These are phyloP conservation scores for Orbicella faveolata DNA, from an alignment of 64 coral and sea anemone genomes.

Conservation along the genomic window DNA sequence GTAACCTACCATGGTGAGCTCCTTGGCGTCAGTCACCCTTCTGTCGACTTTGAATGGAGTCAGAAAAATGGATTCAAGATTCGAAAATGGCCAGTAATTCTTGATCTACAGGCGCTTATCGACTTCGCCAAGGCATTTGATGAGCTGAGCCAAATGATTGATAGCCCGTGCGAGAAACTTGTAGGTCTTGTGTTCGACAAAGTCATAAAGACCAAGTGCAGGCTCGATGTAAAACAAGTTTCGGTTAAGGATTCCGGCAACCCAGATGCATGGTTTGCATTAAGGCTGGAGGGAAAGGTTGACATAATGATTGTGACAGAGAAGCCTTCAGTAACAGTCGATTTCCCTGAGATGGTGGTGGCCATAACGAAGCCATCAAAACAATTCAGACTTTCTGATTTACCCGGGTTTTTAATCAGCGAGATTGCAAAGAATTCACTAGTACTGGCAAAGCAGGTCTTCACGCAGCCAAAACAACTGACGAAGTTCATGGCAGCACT, in stretches of 20 bases:
- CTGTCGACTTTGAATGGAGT: conserved; percentile 27
- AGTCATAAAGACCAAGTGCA: conserved; percentile 24
- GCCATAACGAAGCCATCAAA: neutral
- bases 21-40: neutral
- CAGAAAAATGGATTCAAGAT: conserved; percentile 14
- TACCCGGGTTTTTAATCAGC: neutral
- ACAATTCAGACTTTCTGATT: conserved; percentile 3
- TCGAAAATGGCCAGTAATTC: neutral
- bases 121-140: conserved; percentile 20
- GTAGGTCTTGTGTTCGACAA: conserved; percentile 7
- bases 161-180: conserved; percentile 12
- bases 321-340: neutral
- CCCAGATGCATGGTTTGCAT: conserved; percentile 23
- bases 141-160: neutral
- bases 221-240: neutral
- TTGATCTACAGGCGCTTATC: conserved; percentile 1
- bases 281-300: neutral
- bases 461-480: conserved; percentile 6
- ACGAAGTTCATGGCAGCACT: conserved; percentile 29
- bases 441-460: neutral
- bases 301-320: conserved; percentile 14
- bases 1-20: conserved; percentile 11
- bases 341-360: conserved; percentile 18
- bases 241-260: neutral
- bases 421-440: neutral